A percentile compares a stretch with the other conserved stretches of the same genome.
Conservation (phyloP, 2,888 invertebrate species). For the Blastobasis adustella region DNA sequence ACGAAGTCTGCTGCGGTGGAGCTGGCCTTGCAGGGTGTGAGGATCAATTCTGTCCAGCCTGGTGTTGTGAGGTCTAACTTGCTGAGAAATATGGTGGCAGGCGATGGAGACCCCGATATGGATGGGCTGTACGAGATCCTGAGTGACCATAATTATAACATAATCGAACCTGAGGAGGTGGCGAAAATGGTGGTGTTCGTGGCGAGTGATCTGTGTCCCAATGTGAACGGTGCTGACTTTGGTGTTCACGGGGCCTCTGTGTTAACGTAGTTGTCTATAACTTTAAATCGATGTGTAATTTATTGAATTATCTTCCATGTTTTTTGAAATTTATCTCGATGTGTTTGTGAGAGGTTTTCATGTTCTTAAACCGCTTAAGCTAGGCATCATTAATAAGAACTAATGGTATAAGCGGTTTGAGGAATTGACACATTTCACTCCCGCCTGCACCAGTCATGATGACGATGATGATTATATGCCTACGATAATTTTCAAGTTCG, state of each 20-base stretch:
- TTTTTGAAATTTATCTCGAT: no score
- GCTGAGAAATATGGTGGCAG: conserved; percentile 25
- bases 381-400: no score
- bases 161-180: conserved; percentile 36
- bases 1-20: conserved; percentile 36
- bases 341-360: no score
- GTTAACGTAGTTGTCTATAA: conserved; percentile 10
- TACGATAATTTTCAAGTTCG: no score
- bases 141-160: conserved; percentile 18
- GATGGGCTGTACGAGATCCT: conserved; percentile 17
- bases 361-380: no score
- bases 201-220: conserved; percentile 36
- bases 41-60: conserved; percentile 36
- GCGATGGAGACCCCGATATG: conserved; percentile 22
- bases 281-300: no score
- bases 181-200: conserved; percentile 40
- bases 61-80: conserved; percentile 32
- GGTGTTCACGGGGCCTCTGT: conserved; percentile 24
- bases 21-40: conserved; percentile 28
- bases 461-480: no score
- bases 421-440: no score
- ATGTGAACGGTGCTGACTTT: conserved; percentile 36
- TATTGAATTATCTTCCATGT: no score
- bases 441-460: no score
- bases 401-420: no score